Evolutionary conservation across 2,113 vertebrate species (phyloP).

Genomic region (Pardalotus punctatus): DNA sequence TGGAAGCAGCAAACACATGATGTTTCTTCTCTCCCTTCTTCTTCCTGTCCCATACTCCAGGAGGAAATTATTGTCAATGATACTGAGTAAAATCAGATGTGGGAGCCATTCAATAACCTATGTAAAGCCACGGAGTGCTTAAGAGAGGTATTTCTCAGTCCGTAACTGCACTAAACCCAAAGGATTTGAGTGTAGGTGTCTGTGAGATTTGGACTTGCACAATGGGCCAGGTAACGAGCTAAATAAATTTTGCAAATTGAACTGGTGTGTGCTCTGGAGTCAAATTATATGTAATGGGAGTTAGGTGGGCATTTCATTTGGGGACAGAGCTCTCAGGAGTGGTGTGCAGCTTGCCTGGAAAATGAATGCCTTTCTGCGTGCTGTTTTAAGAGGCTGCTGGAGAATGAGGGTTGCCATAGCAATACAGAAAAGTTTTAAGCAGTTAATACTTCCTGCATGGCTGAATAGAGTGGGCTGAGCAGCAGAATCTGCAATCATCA

Average conservation of each 20-base stretch:
- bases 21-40: not conserved
- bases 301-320: not conserved
- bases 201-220: not conserved
- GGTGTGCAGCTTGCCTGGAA: not conserved
- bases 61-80: not conserved
- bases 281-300: not conserved
- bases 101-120: not conserved
- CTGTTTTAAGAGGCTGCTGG: not conserved
- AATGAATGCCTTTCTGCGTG: not conserved
- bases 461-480: not conserved
- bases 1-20: not conserved
- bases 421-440: conserved; percentile 43
- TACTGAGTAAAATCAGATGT: not conserved
- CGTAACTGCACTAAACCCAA: not conserved
- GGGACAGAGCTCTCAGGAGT: not conserved
- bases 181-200: not conserved
- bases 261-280: not conserved
- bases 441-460: conserved; percentile 11
- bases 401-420: conserved; percentile 56
- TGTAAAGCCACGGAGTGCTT: not conserved
- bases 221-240: not conserved
- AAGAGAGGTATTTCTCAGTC: not conserved
- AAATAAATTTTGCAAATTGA: not conserved
- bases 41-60: not conserved
- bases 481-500: not conserved